A percentile compares a stretch with the other conserved stretches of the same genome.
These are phyloP conservation scores for Poecilus cupreus DNA, from an alignment of 2,888 invertebrate species.

Conservation along the genomic window DNA sequence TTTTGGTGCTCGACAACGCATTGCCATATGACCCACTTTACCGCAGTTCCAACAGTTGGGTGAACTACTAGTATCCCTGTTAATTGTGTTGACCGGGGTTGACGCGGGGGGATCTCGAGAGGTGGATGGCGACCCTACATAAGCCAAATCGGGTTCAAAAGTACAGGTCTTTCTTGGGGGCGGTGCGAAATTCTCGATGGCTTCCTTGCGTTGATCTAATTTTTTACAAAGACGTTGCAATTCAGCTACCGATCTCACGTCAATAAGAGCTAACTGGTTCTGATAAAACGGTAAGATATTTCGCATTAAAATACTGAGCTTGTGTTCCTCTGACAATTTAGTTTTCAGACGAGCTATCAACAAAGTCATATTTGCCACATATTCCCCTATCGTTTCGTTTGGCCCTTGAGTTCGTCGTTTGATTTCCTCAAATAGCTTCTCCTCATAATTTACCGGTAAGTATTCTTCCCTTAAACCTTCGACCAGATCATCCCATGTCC, in stretches of 20 bases:
- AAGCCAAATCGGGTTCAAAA: not conserved
- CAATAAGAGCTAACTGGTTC: not conserved
- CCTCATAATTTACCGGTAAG: constrained; percentile 14
- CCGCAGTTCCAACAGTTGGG: constrained; percentile 35
- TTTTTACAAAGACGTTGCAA: not conserved
- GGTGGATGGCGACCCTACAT: not conserved
- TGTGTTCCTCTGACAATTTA: constrained; percentile 31
- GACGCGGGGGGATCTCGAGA: not conserved
- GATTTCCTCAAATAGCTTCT: constrained; percentile 7
- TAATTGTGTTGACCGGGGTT: not conserved
- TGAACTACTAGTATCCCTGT: not conserved
- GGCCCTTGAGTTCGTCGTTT: constrained; percentile 28
- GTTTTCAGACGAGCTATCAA: not conserved
- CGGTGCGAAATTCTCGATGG: not conserved
- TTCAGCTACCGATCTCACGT: not conserved
- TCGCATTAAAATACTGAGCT: not conserved
- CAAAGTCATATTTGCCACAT: not conserved
- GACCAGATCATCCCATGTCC: constrained; percentile 16
- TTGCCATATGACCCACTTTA: not conserved
- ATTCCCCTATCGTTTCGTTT: not conserved
- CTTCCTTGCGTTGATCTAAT: constrained; percentile 1
- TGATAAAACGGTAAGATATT: not conserved
- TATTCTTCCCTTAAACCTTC: not conserved
- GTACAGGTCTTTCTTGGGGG: not conserved
- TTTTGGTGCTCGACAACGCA: not conserved